These are phyloP conservation scores for Tenualosa thibaudeaui DNA, from an alignment of 2,797 vertebrate genomes.

Conservation along the genomic window DNA sequence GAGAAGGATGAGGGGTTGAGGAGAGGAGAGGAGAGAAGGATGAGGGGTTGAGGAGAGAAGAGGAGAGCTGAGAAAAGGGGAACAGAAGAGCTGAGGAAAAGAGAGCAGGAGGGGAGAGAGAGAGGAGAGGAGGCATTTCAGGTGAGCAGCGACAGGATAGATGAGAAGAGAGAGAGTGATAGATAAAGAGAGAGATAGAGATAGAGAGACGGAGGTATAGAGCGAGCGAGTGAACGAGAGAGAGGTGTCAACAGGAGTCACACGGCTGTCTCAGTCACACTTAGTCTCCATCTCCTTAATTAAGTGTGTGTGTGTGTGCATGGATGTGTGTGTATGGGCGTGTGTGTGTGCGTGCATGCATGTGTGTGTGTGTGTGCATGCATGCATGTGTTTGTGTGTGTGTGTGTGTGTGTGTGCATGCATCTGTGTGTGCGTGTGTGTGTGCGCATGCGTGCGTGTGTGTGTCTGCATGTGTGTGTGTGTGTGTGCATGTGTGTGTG, in stretches of 20 bases:
- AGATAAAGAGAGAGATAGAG: not conserved
- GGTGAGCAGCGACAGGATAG: not conserved
- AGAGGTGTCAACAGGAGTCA: slow-evolving; percentile 40
- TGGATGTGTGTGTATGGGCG: slow-evolving; percentile 40
- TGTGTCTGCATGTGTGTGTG: no score
- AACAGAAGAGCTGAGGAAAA: not conserved
- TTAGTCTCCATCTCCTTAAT: slow-evolving; percentile 72
- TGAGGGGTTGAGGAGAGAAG: not conserved
- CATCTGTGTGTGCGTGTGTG: no score
- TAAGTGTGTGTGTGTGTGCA: slow-evolving; percentile 49
- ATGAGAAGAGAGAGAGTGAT: not conserved
- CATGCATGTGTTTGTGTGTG: no score
- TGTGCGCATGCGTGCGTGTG: no score
- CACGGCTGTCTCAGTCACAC: slow-evolving; percentile 40
- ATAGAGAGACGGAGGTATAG: not conserved
- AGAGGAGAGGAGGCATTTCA: not conserved
- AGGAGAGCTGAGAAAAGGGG: not conserved
- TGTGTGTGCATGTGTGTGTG: slow-evolving; percentile 31
- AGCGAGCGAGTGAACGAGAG: not conserved
- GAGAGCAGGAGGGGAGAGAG: not conserved
- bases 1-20: no score
- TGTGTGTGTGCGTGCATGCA: slow-evolving; percentile 32
- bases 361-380: no score
- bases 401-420: no score
- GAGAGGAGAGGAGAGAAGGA: not conserved